phyloP scores from a whole-genome alignment of 2,888 invertebrate species.

The Embidobia sp. region DNA sequence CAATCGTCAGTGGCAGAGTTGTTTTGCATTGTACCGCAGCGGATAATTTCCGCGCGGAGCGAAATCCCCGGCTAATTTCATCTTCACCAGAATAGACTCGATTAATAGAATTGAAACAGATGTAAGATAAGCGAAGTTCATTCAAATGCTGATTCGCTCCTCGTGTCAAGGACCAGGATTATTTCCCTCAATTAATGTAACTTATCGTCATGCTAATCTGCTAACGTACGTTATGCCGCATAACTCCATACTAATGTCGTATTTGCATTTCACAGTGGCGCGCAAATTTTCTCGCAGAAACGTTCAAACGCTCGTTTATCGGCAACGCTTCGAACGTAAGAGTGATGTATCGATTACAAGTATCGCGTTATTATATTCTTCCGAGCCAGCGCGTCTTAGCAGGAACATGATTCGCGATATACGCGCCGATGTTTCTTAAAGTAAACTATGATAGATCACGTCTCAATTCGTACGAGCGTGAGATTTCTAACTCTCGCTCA shows the following conservation, averaged over 20 bases:
- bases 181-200: conserved; percentile 19
- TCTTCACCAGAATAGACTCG: conserved; percentile 17
- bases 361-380: conserved; percentile 5
- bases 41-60: conserved; percentile 38
- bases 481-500: too few relatives aligned
- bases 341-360: conserved; percentile 8
- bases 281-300: too few relatives aligned
- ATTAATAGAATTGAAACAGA: conserved; percentile 35
- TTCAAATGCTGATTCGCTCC: conserved; percentile 6
- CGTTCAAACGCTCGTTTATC: neutral
- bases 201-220: too few relatives aligned
- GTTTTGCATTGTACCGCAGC: conserved; percentile 32
- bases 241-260: too few relatives aligned
- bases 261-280: too few relatives aligned
- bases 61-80: conserved; percentile 32
- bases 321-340: neutral
- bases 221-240: too few relatives aligned
- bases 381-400: conserved; percentile 3
- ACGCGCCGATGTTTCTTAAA: too few relatives aligned
- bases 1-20: conserved; percentile 74
- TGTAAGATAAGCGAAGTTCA: conserved; percentile 29
- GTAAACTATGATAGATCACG: too few relatives aligned
- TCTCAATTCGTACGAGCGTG: too few relatives aligned
- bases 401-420: too few relatives aligned
- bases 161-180: conserved; percentile 2